These are phyloP conservation scores for Thripadectes ignobilis DNA, from an alignment of 2,797 vertebrate species.

Conservation along the genomic window DNA sequence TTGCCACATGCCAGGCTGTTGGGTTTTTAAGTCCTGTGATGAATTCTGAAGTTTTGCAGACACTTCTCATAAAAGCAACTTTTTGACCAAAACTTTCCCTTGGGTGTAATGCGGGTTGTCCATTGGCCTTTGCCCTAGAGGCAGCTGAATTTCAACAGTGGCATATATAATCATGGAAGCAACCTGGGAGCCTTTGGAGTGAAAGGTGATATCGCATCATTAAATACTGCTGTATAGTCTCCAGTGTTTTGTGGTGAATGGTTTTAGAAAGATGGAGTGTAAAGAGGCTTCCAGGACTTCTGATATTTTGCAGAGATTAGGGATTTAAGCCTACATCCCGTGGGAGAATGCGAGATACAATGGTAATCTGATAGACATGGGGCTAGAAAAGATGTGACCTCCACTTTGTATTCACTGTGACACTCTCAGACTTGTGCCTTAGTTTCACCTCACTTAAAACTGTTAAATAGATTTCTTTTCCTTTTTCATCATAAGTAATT, in stretches of 20 bases:
- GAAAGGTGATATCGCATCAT: background rate
- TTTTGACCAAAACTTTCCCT: slow-evolving; percentile 20
- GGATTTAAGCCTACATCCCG: background rate
- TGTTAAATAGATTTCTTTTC: background rate
- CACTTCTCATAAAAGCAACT: background rate
- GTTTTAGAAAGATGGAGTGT: background rate
- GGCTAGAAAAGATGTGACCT: background rate
- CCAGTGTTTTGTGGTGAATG: background rate
- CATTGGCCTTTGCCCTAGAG: background rate
- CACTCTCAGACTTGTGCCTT: background rate
- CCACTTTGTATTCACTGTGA: background rate
- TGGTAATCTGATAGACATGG: accelerated
- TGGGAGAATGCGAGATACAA: background rate
- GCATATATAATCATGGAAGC: background rate
- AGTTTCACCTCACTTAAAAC: background rate
- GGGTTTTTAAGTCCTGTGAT: background rate
- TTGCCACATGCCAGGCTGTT: background rate
- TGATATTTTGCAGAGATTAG: background rate
- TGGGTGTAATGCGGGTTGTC: background rate
- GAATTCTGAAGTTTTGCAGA: background rate
- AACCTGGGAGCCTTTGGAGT: background rate
- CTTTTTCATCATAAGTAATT: background rate
- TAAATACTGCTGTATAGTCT: background rate
- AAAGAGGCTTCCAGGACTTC: background rate
- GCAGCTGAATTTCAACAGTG: background rate